These are phyloP conservation scores for Avahi laniger DNA, from an alignment of 2,797 vertebrate species.

Conservation along the genomic window DNA sequence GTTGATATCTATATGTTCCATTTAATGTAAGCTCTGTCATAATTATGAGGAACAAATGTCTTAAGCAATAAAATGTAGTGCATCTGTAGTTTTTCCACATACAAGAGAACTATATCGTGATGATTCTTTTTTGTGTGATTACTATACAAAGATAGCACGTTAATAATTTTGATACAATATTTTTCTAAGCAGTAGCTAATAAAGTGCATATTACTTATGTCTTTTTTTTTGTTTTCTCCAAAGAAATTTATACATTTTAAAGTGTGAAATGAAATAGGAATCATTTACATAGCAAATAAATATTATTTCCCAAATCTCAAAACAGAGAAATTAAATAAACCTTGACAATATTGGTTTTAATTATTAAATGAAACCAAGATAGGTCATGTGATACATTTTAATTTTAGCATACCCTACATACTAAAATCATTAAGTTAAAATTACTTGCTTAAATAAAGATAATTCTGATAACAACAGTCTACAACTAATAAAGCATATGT, in stretches of 20 bases:
- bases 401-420: neutral
- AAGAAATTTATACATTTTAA: neutral
- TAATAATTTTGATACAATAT: neutral
- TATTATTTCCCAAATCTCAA: neutral
- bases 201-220: neutral
- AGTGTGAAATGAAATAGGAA: neutral
- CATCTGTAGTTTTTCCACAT: neutral
- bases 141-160: neutral
- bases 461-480: constrained; percentile 16
- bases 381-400: neutral
- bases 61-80: neutral
- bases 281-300: neutral
- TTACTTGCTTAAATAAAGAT: constrained; percentile 10
- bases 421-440: neutral
- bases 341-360: neutral
- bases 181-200: neutral
- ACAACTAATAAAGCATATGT: neutral
- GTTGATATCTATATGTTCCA: neutral
- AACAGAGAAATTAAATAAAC: neutral
- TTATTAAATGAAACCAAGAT: neutral
- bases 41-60: neutral
- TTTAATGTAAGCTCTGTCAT: neutral
- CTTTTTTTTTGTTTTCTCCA: neutral
- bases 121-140: neutral
- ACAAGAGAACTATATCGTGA: neutral